phyloP scores from a whole-genome alignment of 2,888 invertebrate species.

The Volucella inflata region DNA sequence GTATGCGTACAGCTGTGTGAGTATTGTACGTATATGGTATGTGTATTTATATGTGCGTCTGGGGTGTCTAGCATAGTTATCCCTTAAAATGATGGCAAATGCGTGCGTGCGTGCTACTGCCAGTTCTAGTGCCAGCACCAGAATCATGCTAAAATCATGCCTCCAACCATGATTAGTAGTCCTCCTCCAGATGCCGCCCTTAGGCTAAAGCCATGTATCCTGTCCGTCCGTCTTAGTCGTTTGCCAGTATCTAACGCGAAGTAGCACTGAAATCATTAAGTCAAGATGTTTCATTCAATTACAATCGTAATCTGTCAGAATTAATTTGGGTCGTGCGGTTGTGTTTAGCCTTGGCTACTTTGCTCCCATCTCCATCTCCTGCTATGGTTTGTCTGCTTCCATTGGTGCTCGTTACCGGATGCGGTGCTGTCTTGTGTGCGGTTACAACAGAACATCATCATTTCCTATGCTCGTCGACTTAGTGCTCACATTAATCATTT shows the following conservation, averaged over 20 bases:
- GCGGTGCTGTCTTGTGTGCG: constrained; percentile 28
- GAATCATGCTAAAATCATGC: neutral
- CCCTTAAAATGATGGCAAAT: constrained; percentile 45
- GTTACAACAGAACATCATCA: constrained; percentile 63
- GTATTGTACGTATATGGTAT: neutral
- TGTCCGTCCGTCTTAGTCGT: neutral
- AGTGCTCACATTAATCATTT: constrained; percentile 70
- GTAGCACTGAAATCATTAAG: constrained; percentile 72
- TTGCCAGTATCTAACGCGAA: constrained; percentile 59
- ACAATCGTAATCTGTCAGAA: constrained; percentile 75
- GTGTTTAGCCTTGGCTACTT: constrained; percentile 12
- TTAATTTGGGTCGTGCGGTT: constrained; percentile 70
- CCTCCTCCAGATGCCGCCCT: constrained; percentile 6
- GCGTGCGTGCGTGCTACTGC: constrained; percentile 40
- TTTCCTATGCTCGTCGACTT: constrained; percentile 59
- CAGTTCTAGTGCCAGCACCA: neutral
- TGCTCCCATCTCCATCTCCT: neutral
- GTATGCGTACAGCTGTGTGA: constrained; percentile 51
- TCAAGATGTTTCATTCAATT: constrained; percentile 75
- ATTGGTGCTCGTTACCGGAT: constrained; percentile 11
- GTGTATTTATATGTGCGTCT: no score
- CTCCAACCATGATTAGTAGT: constrained; percentile 6
- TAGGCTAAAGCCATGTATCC: constrained; percentile 32
- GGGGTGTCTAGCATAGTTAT: constrained; percentile 35
- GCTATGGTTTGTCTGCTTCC: no score